Evolutionary conservation across 2,888 invertebrate genomes (phyloP), one percentile per base, ranked within the genome.

Genomic region (Parochlus steinenii): DNA sequence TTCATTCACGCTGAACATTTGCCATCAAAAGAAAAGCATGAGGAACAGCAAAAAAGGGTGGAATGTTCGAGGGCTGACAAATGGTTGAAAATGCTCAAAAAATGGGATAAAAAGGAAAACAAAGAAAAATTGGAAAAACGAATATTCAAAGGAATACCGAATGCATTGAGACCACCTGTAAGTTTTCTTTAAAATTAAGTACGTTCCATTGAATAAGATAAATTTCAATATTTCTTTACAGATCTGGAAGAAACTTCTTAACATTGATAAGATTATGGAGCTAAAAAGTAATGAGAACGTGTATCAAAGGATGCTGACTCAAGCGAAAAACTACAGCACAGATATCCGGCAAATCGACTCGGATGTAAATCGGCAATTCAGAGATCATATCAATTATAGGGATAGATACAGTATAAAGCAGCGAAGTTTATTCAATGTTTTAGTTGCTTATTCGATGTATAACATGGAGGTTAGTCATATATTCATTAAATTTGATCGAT

Each of bases 301-400:
- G 52, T 90, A 83, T 56, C 66, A 69, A 53, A 79, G 81, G 61
- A 87, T 95, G 85, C 65, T 79, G 46, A 68, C 71, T 47, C 61
- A 85, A 44, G 90, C 92, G 5, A 69, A 82, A 44, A 68, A 74
- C 44, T 80, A 85, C 70, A 90, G 90, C 11, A 85, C 87, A 12
- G 92, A 93, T 58, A 85, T 92, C 40, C 67, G 89, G 46, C 95
- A 95, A 62, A 95, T 95, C 47, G 93, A 95, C 63, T 75, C 93
- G 24, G 95, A 95, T 65, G 92, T 95, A 18, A 93, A 93, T 61
- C 69, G 95, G 51, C 95, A 93, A 49, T 95, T 28, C 16, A 16
- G 28, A 16, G 89, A 95, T 64, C 87, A 93, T 58, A 75, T 86
- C 49, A 82, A 74, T 54, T 78, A 75, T 53, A 64, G 90, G 46